Percentiles rank a stretch among this genome's conserved stretches.
phyloP scores from a whole-genome alignment of 2,797 vertebrate species.

The Clarias pachynema region DNA sequence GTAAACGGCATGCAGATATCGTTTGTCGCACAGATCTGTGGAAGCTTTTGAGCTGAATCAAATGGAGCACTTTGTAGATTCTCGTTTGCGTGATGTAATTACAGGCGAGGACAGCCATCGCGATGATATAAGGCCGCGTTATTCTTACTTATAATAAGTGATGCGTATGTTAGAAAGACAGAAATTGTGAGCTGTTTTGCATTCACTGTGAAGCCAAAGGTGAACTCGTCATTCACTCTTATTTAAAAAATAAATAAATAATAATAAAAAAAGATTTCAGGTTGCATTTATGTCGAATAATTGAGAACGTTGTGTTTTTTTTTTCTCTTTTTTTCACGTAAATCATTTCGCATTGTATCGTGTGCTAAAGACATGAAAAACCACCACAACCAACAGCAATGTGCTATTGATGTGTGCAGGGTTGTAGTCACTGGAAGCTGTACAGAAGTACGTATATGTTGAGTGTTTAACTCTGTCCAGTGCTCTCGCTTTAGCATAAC shows the following conservation, averaged over 20 bases:
- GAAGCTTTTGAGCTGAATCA: constrained; percentile 32
- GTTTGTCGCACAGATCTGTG: constrained; percentile 56
- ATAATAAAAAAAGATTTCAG: constrained; percentile 31
- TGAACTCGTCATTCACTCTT: constrained; percentile 57
- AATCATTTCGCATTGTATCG: constrained; percentile 5
- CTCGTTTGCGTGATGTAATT: constrained; percentile 14
- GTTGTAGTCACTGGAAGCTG: not conserved
- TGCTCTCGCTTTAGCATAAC: constrained; percentile 1
- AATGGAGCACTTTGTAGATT: constrained; percentile 52
- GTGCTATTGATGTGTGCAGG: not conserved
- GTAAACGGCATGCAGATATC: constrained; percentile 53
- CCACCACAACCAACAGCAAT: not conserved
- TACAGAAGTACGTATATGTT: constrained; percentile 7
- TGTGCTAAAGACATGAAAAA: not conserved
- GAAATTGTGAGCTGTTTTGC: constrained; percentile 32
- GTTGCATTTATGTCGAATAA: not conserved
- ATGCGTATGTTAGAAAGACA: not conserved
- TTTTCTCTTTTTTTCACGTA: not conserved
- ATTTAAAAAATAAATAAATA: not conserved
- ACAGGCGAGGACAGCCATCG: not conserved
- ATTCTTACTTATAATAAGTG: not conserved
- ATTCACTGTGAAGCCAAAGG: constrained; percentile 72
- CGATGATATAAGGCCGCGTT: not conserved
- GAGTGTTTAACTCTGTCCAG: constrained; percentile 21
- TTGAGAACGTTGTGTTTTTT: constrained; percentile 7